Evolutionary conservation across 2,888 invertebrate genomes (phyloP).

Genomic region (Eupithecia vulgata): DNA sequence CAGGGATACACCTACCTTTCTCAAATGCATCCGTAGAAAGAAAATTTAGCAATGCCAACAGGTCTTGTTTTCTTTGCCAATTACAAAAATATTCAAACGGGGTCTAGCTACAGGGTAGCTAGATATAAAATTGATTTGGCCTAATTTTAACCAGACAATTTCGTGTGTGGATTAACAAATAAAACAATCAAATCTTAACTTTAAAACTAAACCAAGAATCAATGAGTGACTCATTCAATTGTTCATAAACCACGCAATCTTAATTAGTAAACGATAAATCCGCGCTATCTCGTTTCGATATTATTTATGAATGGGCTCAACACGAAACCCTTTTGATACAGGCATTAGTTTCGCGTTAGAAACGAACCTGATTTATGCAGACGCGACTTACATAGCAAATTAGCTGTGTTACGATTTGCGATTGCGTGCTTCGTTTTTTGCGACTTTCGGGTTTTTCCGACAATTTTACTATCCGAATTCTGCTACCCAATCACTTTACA

Average conservation of each 20-base stretch:
- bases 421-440: neutral
- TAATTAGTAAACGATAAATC: conserved; percentile 35
- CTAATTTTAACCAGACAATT: neutral
- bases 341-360: conserved; percentile 39
- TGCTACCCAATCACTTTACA: too few species aligned
- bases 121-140: neutral
- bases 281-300: conserved; percentile 25
- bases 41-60: too few species aligned
- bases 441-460: neutral
- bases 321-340: conserved; percentile 38
- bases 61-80: too few species aligned
- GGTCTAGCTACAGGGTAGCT: neutral
- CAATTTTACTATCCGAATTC: too few species aligned
- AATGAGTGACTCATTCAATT: conserved; percentile 1
- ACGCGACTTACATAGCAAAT: conserved; percentile 14
- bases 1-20: too few species aligned
- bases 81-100: too few species aligned
- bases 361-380: conserved; percentile 3
- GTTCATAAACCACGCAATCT: conserved; percentile 6
- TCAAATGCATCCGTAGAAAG: too few species aligned
- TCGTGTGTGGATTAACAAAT: neutral
- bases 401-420: neutral
- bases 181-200: neutral
- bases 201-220: neutral
- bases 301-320: conserved; percentile 42